Evolutionary conservation across 2,888 invertebrate genomes (phyloP), one percentile per base, ranked within the genome.

Genomic region (Sarcophaga caerulescens): DNA sequence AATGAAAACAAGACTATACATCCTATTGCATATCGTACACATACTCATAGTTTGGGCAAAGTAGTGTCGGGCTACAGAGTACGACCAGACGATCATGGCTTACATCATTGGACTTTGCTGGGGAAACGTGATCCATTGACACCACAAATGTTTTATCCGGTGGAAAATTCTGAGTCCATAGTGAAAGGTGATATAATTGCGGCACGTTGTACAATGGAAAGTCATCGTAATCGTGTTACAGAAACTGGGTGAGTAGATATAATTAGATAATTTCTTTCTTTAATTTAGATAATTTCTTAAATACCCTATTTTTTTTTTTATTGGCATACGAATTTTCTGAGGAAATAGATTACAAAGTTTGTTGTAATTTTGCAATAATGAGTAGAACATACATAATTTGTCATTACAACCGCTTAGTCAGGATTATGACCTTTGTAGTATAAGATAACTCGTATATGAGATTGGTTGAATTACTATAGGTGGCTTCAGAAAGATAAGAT

Each of bases 101-200:
- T 94, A 45, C 96, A 97, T 89, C 93, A 95, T 17, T 99, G 98
- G 99, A 95, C 95, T 8, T 93, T 97, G 79, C 94, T 99, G 74
- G 99, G 99, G 45, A 97, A 97, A 93, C 95, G 96, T 12, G 94
- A 98, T 93, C 99, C 99, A 0, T 94, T 97, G 89, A 95, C 96
- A 19, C 98, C 99, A 0, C 97, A 99, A 94, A 98, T 98, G 98
- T 99, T 99, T 94, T 99, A 98, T 93, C 97, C 97, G 0, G 95
- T 97, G 1, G 94, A 94, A 57, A 94, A 95, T 89, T 93, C 93
- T 1, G 94, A 95, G 0, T 95, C 96, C 0, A 95, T 98, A 62
- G 89, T 91, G 1, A 93, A 93, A 76, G 96, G 96, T 0, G 98
- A 98, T 92, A 94, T 95, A 81, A 91, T 98, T 85, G 98, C 98